Base-by-base conservation (phyloP, 2,113 vertebrate genomes). In the Marmota monax region DNA sequence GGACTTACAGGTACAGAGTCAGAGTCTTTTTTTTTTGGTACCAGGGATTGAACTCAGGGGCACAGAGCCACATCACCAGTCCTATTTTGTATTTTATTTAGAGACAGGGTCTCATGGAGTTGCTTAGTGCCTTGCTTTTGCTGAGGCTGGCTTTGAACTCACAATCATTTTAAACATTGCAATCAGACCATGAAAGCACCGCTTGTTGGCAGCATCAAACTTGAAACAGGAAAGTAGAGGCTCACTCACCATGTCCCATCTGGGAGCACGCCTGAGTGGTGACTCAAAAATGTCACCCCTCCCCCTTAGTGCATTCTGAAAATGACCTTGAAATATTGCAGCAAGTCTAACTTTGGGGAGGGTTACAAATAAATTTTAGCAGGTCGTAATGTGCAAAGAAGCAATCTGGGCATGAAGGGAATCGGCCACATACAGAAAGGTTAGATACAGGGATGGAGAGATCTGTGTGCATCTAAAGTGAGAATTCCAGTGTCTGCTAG, bases 11-110 rank as follows among this genome's bases (percentile, higher is more conserved):
- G 45, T 45, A 45, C 45, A 45, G 1, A 0, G 8, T 45, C 45
- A 45, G 45, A 45, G 8, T 45, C 45, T 45, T 8, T 45, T 45
- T 45, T 45, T 45, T 45, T 51, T 51, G 10, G 48, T 51, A 51
- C 48, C 1, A 2, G 48, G 48, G 48, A 13, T 51, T 51, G 48
- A 13, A 51, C 48, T 51, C 10, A 13, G 48, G 48, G 48, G 5
- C 48, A 11, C 11, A 13, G 48, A 13, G 11, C 48, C 48, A 51
- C 48, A 5, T 51, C 2, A 0, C 2, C 48, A 51, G 2, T 0
- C 48, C 48, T 51, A 51, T 51, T 51, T 51, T 51, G 48, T 51
- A 51, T 51, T 51, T 51, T 51, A 51, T 51, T 51, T 51, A 51
- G 48, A 51, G 48, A 13, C 48, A 51, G 12, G 48, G 48, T 51